Conservation (phyloP, 2,888 invertebrate genomes). For the Philaethria dido region DNA sequence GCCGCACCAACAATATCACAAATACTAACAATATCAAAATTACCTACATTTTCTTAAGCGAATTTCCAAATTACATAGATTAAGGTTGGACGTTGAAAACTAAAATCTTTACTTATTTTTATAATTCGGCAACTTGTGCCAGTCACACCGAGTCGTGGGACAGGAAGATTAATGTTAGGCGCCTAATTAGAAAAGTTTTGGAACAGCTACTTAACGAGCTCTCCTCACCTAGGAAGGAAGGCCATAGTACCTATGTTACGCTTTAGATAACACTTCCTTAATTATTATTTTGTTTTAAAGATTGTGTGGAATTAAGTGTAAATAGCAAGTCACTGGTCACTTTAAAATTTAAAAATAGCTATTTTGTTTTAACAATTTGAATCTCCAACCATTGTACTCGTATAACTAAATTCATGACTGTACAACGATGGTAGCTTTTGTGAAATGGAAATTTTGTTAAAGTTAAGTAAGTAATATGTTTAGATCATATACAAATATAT, state of each 20-base stretch:
- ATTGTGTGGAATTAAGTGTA: neutral
- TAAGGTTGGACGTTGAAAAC: slow-evolving; percentile 13
- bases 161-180: slow-evolving; percentile 72
- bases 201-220: slow-evolving; percentile 69
- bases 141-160: slow-evolving; percentile 68
- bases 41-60: neutral
- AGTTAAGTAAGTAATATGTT: too few species aligned
- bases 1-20: too few species aligned
- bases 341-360: too few species aligned
- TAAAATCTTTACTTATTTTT: slow-evolving; percentile 52
- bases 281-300: slow-evolving; percentile 1
- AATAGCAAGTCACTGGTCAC: too few species aligned
- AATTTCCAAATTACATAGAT: slow-evolving; percentile 16
- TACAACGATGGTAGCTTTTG: too few species aligned
- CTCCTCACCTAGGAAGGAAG: slow-evolving; percentile 31
- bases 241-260: neutral
- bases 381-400: too few species aligned
- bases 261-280: slow-evolving; percentile 15
- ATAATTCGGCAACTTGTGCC: slow-evolving; percentile 67
- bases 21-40: neutral
- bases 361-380: too few species aligned
- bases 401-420: too few species aligned
- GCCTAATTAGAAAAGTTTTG: slow-evolving; percentile 79
- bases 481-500: too few species aligned
- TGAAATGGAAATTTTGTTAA: too few species aligned